Evolutionary conservation across 1,140 invertebrate species (phyloP), one percentile per base, ranked within the genome.

Genomic region (Danaus melanippus): DNA sequence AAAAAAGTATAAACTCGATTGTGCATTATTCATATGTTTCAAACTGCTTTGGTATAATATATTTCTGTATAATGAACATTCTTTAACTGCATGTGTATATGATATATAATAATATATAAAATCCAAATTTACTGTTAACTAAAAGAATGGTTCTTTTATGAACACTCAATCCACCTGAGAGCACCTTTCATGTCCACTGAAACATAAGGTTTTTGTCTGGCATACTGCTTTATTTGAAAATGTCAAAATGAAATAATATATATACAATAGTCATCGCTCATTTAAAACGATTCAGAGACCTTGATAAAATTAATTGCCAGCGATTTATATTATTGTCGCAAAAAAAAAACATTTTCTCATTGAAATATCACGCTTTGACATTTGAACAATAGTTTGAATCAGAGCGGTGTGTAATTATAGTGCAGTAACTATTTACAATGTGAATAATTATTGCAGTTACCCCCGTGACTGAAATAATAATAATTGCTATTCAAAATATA

Each of bases 331-430:
- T 67, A 32, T 69, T 64, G 63, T 66, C 62, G 64, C 66, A 60
- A 78, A 75, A 75, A 71, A 74, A 60, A 71, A 59, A 59, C 58
- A 68, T 50, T 66, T 66, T 62, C 57, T 66, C 68, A 69, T 73
- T 69, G 57, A 66, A 62, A 62, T 59, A 64, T 62, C 64, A 66
- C 60, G 69, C 56, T 64, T 65, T 66, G 63, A 74, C 65, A 70
- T 81, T 77, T 82, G 78, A 84, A 84, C 81, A 84, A 84, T 84
- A 67, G 67, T 61, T 66, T 74, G 74, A 84, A 84, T 83, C 80
- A 79, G 71, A 60, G 55, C 67, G 66, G 50, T 55, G 21, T 32
- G 75, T 84, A 84, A 84, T 84, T 83, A 72, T 66, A 71, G 71
- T 69, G 74, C 69, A 70, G 64, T 74, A 74, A 76, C 80, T 79